Evolutionary conservation across 2,888 invertebrate genomes (phyloP), one percentile per base, ranked within the genome.

Genomic region (Morpho achilles): DNA sequence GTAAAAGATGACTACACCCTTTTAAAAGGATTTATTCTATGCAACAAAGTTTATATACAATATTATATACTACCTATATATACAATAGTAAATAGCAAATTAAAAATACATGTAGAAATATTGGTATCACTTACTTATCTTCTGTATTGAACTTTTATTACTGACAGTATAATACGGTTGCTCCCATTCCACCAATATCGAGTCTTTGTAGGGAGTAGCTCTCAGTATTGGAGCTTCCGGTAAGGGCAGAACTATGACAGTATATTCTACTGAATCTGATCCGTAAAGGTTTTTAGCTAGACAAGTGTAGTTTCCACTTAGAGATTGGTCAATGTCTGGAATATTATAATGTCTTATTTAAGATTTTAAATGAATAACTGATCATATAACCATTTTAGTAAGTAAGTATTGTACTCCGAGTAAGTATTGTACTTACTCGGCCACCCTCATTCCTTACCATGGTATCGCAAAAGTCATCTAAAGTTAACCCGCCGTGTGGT

Each of bases 241-340:
- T n/a, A 95, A 87, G 60, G 95, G 94, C 69, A 96, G 92, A 0
- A 97, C 96, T 59, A 94, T 91, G 43, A 97, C 92, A 1, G 93
- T 92, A 78, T 96, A 96, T 57, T 94, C 94, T 58, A 97, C 95
- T 50, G 95, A 94, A 77, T 97, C 97, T 39, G 94, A 94, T 0
- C 97, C 97, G 76, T 95, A 96, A 10, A 95, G 91, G 82, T 97
- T 97, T 77, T 95, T 95, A 7, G 95, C 95, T 8, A 94, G 91
- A 74, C 96, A 96, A 0, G 95, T 94, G 84, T 95, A 96, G 91
- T 96, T 96, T 45, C 96, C 96, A 64, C 94, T 93, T 23, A 95
- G 85, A 6, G 94, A 87, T 65, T 87, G 88, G 63, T 89, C 89
- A 66, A 89, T 89, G 56, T 89, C 89, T 89, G 80, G 7, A 75